A percentile compares a stretch with the other conserved stretches of the same genome.
Conservation (phyloP, 1,140 invertebrate genomes). For the Mycetomoellerius zeteki region DNA sequence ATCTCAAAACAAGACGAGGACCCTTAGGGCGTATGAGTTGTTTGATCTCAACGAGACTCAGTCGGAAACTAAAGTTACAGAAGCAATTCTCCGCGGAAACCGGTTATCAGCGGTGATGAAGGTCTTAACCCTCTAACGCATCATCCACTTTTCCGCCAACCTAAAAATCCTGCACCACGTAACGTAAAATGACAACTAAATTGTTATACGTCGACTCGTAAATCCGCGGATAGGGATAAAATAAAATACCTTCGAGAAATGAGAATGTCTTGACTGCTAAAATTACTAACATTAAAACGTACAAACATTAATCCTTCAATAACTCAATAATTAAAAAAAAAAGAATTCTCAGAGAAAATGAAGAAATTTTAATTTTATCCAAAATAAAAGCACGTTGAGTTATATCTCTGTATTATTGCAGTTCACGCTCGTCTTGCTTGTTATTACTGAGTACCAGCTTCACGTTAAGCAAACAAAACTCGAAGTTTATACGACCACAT, state of each 20-base stretch:
- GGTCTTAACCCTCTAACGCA: slow-evolving; percentile 48
- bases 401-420: neutral
- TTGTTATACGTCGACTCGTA: slow-evolving; percentile 42
- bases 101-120: slow-evolving; percentile 61
- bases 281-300: neutral
- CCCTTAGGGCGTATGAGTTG: slow-evolving; percentile 41
- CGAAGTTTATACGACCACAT: neutral
- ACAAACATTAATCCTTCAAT: neutral
- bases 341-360: neutral
- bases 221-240: neutral
- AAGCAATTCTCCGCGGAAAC: slow-evolving; percentile 55
- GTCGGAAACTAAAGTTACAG: slow-evolving; percentile 59
- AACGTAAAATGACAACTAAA: slow-evolving; percentile 46
- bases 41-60: slow-evolving; percentile 40
- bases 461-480: neutral
- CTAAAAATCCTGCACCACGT: slow-evolving; percentile 33
- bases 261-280: slow-evolving; percentile 8
- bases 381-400: neutral
- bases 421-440: neutral
- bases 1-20: slow-evolving; percentile 52
- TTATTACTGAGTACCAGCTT: slow-evolving; percentile 6
- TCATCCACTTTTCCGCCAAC: slow-evolving; percentile 50
- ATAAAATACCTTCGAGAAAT: neutral
- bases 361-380: neutral
- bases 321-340: neutral